These are phyloP conservation scores for Echinops telfairi DNA, from an alignment of 2,113 vertebrate genomes.

Conservation along the genomic window DNA sequence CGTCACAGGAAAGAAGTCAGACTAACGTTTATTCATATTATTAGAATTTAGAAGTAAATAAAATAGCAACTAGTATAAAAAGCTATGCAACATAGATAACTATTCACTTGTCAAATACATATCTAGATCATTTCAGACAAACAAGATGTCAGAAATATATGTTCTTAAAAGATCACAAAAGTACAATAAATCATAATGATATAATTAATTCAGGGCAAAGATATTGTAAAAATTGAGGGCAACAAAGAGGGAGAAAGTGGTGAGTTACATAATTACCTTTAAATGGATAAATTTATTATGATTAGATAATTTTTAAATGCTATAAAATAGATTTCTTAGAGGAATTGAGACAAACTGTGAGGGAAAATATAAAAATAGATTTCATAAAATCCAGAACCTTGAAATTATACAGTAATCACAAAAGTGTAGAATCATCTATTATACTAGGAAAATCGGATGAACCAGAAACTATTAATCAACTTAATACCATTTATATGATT, in stretches of 20 bases:
- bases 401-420: neutral
- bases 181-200: neutral
- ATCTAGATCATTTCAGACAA: neutral
- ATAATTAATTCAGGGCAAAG: conserved; percentile 15
- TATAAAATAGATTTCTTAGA: neutral
- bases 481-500: too few species aligned
- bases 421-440: neutral
- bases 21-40: conserved; percentile 48
- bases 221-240: conserved; percentile 18
- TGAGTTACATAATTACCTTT: neutral
- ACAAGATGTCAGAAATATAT: neutral
- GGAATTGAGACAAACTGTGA: neutral
- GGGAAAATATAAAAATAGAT: neutral
- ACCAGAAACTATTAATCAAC: neutral
- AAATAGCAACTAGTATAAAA: conserved; percentile 23
- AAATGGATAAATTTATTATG: conserved; percentile 27
- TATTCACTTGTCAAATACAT: neutral
- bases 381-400: conserved; percentile 30
- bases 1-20: conserved; percentile 45
- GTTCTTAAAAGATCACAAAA: neutral
- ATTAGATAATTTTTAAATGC: neutral
- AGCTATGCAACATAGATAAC: neutral
- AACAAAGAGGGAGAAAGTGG: neutral
- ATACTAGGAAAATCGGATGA: neutral
- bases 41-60: conserved; percentile 40